phyloP scores from a whole-genome alignment of 2,888 invertebrate genomes.

The Oxystoma pomonae region DNA sequence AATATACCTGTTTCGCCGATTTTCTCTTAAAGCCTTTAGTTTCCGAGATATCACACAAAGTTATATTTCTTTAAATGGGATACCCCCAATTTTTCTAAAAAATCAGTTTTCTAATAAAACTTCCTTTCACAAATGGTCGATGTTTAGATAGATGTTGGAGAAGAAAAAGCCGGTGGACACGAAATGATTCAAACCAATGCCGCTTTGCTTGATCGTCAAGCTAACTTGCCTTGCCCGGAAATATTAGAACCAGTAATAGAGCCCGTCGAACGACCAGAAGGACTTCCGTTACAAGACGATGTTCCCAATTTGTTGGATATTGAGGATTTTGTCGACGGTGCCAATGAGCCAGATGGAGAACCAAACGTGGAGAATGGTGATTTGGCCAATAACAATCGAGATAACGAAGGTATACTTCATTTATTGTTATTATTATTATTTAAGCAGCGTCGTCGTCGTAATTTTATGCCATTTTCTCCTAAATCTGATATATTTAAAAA shows the following conservation, averaged over 20 bases:
- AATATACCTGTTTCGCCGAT: no score
- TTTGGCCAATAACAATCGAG: slow-evolving; percentile 52
- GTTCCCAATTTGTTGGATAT: not conserved
- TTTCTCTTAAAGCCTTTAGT: no score
- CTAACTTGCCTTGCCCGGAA: not conserved
- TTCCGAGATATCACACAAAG: no score
- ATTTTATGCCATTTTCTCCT: no score
- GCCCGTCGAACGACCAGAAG: not conserved
- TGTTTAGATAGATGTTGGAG: slow-evolving; percentile 24
- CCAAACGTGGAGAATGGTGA: slow-evolving; percentile 50
- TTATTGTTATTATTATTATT: no score
- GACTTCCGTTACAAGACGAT: no score
- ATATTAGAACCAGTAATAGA: not conserved
- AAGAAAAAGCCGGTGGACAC: slow-evolving; percentile 12
- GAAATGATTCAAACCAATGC: not conserved
- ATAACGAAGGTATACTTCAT: slow-evolving; percentile 52
- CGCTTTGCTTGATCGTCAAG: not conserved
- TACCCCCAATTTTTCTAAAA: no score
- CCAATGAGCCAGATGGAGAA: slow-evolving; percentile 5
- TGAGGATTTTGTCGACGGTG: not conserved
- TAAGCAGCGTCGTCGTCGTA: no score
- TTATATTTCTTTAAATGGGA: no score
- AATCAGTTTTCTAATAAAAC: no score
- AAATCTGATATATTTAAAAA: no score
- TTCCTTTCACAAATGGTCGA: no score